Evolutionary conservation across 2,797 vertebrate species (phyloP), one percentile per base, ranked within the genome.

Genomic region (Pygocentrus nattereri): DNA sequence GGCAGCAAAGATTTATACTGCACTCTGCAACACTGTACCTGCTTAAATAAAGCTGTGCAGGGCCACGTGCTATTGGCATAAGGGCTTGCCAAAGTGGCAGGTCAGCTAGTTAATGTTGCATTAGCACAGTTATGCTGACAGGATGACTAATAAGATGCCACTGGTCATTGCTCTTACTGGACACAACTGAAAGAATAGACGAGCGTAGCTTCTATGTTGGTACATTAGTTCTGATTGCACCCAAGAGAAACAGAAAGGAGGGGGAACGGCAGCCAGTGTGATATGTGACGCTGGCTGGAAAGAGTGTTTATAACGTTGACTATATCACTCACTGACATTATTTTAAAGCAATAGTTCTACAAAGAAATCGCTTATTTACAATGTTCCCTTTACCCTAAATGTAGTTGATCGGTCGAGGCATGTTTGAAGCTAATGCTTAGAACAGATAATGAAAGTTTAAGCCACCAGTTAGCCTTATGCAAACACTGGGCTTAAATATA

Each of bases 21-120:
- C 68, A 70, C 44, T 31, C 4, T 27, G 68, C 23, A 71, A 31
- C 69, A 73, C 38, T 68, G 30, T 54, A 56, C 5, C 50, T 73
- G 49, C 23, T 47, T 56, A 56, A 34, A 73, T 56, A 56, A 56
- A 16, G 10, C 50, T 34, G 70, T 56, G 70, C 54, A 34, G 27
- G 67, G 47, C 41, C 72, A 34, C 16, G 30, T 34, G 21, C 23
- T 62, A 61, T 54, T 70, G 74, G 41, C 27, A 31, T 70, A 76
- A 70, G 68, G 16, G 25, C 15, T 74, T 59, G 30, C 64, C 73
- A 70, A 69, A 76, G 80, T 34, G 23, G 10, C 64, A 81, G 73
- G 72, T 75, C 71, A 44, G 67, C 71, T 58, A 49, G 64, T 47
- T 64, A 81, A 74, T 69, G 74, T 67, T 64, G 44, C 50, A 54